phyloP scores from a whole-genome alignment of 1,140 invertebrate genomes.

The Drosophila ogumai region DNA sequence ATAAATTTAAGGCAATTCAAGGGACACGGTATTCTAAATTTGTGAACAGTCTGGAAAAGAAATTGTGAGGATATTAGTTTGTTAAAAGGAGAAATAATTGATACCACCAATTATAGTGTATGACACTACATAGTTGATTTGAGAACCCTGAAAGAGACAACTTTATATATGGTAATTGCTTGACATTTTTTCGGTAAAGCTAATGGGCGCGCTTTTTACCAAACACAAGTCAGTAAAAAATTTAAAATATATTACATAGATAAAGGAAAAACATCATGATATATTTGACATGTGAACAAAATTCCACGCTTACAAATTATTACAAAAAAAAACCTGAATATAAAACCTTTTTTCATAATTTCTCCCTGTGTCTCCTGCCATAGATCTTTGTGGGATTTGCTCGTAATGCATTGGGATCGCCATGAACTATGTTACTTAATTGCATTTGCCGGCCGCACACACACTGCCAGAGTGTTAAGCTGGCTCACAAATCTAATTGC shows the following conservation, averaged over 20 bases:
- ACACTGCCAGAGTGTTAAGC: slow-evolving; percentile 17
- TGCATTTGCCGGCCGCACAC: slow-evolving; percentile 45
- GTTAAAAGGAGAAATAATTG: not conserved
- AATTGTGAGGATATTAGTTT: not conserved
- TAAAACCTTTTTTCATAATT: not conserved
- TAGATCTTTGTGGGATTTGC: slow-evolving; percentile 35
- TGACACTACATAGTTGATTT: not conserved
- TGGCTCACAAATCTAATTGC: slow-evolving; percentile 74
- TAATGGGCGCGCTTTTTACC: not conserved
- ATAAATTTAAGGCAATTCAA: not conserved
- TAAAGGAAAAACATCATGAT: not conserved
- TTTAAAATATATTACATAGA: no score
- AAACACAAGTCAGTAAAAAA: not conserved
- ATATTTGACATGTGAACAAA: not conserved
- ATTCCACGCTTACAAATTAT: not conserved
- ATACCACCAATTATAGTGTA: not conserved
- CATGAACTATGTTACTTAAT: slow-evolving; percentile 39
- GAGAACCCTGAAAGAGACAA: not conserved
- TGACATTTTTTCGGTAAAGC: not conserved
- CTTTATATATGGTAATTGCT: not conserved
- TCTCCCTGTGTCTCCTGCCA: slow-evolving; percentile 19
- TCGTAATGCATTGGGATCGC: slow-evolving; percentile 23
- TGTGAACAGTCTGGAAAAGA: not conserved
- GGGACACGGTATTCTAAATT: not conserved
- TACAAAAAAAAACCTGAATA: not conserved